Base-by-base conservation (phyloP, 2,113 vertebrate genomes). In the Hemibagrus wyckioides region DNA sequence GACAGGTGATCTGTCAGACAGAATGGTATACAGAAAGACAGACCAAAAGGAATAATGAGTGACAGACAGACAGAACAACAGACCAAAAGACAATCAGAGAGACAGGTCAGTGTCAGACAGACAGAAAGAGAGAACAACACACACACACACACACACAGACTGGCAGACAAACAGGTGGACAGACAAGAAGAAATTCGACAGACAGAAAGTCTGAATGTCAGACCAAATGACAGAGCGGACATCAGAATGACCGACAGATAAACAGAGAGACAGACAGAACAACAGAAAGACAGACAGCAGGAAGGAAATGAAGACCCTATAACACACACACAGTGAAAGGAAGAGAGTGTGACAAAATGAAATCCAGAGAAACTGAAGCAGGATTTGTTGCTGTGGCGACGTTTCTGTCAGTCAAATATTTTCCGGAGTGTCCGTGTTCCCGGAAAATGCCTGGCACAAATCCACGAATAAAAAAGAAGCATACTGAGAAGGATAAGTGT, bases 361-460 rank as follows among this genome's bases (percentile, higher is more conserved):
- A 41, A 41, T 11, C 63, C 1, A 48, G 19, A 76, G 77, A 87
- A 36, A 73, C 90, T 8, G 56, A 61, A 63, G 67, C 67, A 87
- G 89, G 87, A 91, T 91, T 87, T 93, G 94, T 94, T 93, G 79
- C 91, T 85, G 86, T 93, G 84, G 92, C 30, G 86, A 91, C 88
- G 10, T 80, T 71, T 87, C 88, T 87, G 76, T 87, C 91, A 76
- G 83, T 88, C 92, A 93, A 93, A 94, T 94, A 94, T 94, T 94
- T 94, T 85, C 91, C 73, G 85, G 81, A 57, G 73, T 59, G 83
- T 61, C 39, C 69, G 5, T 77, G 33, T 82, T 48, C 82, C 76
- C 69, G 56, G 75, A 30, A 65, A 57, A 28, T 11, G 30, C 21
- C 25, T 28, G 65, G 28, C 63, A 80, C 39, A 41, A 57, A 75